Evolutionary conservation across 2,888 invertebrate species (phyloP).

Genomic region (Trissoscelio sp.): DNA sequence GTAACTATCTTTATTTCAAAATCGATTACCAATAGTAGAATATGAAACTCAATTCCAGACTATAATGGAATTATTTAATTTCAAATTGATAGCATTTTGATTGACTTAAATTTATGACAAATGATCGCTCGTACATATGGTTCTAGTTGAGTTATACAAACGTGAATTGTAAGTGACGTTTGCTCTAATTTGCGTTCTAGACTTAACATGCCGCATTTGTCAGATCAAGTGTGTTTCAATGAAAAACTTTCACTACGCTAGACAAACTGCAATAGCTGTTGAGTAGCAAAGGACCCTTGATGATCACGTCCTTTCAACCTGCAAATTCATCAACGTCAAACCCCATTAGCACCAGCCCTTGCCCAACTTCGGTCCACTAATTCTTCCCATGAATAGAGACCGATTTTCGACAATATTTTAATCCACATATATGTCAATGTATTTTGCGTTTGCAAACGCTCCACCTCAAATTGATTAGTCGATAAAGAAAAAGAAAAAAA

Average conservation of each 20-base stretch:
- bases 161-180: slow-evolving; percentile 13
- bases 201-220: slow-evolving; percentile 42
- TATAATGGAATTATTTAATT: too few relatives aligned
- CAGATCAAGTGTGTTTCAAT: slow-evolving; percentile 52
- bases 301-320: slow-evolving; percentile 77
- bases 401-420: slow-evolving; percentile 65
- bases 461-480: slow-evolving; percentile 4
- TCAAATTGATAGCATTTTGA: too few relatives aligned
- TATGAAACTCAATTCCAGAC: too few relatives aligned
- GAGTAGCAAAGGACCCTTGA: slow-evolving; percentile 65
- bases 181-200: slow-evolving; percentile 10
- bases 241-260: slow-evolving; percentile 38
- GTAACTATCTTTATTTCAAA: slow-evolving; percentile 14
- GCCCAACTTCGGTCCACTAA: slow-evolving; percentile 73
- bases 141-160: slow-evolving; percentile 4
- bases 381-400: slow-evolving; percentile 71
- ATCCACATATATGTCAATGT: slow-evolving; percentile 47
- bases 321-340: slow-evolving; percentile 80
- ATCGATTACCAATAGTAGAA: not conserved
- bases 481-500: too few relatives aligned
- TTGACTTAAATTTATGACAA: too few relatives aligned
- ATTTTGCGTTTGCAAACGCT: slow-evolving; percentile 30
- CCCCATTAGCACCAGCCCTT: slow-evolving; percentile 77
- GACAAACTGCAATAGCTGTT: slow-evolving; percentile 61
- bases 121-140: too few relatives aligned